Evolutionary conservation across 2,797 vertebrate genomes (phyloP).

Genomic region (Pampus argenteus): DNA sequence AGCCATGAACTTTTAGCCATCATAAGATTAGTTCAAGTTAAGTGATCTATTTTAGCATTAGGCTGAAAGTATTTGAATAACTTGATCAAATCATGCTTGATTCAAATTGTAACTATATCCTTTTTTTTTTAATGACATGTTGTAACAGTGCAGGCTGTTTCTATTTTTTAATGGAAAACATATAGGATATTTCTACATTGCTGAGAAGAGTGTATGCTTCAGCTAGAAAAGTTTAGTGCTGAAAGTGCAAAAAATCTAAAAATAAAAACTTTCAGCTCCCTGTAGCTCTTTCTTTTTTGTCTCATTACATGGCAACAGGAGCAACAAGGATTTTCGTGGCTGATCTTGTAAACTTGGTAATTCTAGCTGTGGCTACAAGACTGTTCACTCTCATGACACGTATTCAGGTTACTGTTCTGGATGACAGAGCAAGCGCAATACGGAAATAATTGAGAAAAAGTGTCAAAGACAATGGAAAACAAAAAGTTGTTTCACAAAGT

Average conservation of each 20-base stretch:
- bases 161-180: not conserved
- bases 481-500: not conserved
- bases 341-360: not conserved
- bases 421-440: not conserved
- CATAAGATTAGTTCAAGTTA: not conserved
- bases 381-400: not conserved
- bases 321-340: not conserved
- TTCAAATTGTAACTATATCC: not conserved
- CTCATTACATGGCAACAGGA: not conserved
- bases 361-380: not conserved
- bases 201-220: too few relatives aligned
- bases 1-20: not conserved
- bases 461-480: not conserved
- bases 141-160: not conserved
- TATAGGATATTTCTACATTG: not conserved
- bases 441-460: not conserved
- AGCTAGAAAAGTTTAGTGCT: not conserved
- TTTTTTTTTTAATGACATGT: not conserved
- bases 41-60: not conserved
- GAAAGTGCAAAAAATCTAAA: not conserved
- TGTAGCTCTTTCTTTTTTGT: not conserved
- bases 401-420: not conserved
- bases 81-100: not conserved
- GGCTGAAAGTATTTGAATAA: not conserved
- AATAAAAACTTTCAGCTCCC: not conserved